A percentile compares a stretch with the other conserved stretches of the same genome.
These are phyloP conservation scores for Minunthozetes semirufus DNA, from an alignment of 2,888 invertebrate species.

Conservation along the genomic window DNA sequence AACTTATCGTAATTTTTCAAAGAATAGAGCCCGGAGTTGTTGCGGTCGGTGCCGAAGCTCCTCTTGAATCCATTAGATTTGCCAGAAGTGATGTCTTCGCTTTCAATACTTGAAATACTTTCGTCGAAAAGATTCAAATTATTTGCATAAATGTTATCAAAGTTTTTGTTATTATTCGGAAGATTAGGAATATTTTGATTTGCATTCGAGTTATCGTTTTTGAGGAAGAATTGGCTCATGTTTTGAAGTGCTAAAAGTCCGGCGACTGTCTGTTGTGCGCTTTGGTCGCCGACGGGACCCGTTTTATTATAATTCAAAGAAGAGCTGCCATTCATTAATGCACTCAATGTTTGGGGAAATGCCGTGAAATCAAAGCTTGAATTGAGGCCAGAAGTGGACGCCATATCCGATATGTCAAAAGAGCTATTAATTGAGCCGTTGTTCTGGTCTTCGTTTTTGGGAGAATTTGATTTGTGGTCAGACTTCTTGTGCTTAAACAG, in stretches of 20 bases:
- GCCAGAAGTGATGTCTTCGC: neutral
- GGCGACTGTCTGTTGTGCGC: too few relatives aligned
- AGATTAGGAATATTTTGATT: neutral
- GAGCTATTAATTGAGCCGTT: neutral
- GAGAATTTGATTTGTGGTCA: slow-evolving; percentile 6
- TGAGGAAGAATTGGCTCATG: too few relatives aligned
- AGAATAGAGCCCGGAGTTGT: neutral
- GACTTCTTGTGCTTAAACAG: slow-evolving; percentile 31
- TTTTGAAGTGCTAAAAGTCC: too few relatives aligned
- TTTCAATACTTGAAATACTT: neutral
- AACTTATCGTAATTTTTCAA: slow-evolving; percentile 1
- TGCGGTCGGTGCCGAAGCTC: neutral
- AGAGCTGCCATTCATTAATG: neutral
- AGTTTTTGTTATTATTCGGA: neutral
- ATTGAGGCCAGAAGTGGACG: neutral
- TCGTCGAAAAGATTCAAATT: neutral
- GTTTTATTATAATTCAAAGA: neutral
- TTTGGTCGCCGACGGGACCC: neutral
- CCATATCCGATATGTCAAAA: neutral
- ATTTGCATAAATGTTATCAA: slow-evolving; percentile 4
- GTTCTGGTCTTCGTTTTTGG: neutral
- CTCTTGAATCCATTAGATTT: neutral
- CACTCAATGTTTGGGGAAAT: neutral
- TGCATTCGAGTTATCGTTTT: neutral
- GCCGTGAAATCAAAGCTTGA: neutral